These are phyloP conservation scores for Pipistrellus kuhlii DNA, from an alignment of 2,797 vertebrate genomes.

Conservation along the genomic window DNA sequence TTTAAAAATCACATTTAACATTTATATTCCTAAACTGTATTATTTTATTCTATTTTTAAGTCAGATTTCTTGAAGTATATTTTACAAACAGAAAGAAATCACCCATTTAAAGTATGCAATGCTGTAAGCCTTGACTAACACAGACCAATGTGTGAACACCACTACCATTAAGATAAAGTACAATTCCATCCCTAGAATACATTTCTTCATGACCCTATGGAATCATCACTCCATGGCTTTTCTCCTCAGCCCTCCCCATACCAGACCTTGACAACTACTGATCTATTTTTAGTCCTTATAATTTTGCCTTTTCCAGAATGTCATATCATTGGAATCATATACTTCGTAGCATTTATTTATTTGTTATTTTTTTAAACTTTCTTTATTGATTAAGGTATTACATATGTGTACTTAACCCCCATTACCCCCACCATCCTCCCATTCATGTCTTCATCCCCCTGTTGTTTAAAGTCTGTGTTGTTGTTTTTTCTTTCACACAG, in stretches of 20 bases:
- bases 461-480: background rate
- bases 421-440: too few species aligned
- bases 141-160: background rate
- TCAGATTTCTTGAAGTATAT: background rate
- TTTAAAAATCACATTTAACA: background rate
- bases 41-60: background rate
- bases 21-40: background rate
- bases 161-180: background rate
- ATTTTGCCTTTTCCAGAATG: conserved; percentile 10
- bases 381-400: too few species aligned
- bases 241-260: background rate
- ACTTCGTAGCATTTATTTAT: background rate
- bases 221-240: too few species aligned
- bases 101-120: background rate
- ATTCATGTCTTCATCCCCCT: too few species aligned
- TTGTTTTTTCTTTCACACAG: background rate
- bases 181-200: background rate
- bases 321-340: background rate
- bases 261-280: background rate
- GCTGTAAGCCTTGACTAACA: background rate
- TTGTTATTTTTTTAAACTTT: too few species aligned
- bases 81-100: background rate
- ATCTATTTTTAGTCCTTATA: background rate
- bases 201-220: background rate
- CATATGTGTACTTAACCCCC: too few species aligned